phyloP scores from a whole-genome alignment of 2,113 vertebrate genomes.

The Takifugu flavidus region DNA sequence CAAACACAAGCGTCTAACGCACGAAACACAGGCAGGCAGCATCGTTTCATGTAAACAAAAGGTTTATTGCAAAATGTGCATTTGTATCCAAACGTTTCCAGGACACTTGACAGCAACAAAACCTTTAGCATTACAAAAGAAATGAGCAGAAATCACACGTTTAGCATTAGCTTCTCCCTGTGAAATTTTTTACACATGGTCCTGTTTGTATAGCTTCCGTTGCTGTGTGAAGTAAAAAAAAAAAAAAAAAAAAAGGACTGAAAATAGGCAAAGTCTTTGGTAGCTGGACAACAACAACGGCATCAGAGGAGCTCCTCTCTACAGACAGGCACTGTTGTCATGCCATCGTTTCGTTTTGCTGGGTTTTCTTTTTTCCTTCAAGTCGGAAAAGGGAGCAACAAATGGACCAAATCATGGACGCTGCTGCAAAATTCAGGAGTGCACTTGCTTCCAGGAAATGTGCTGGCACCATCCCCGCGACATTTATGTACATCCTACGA shows the following conservation, averaged over 20 bases:
- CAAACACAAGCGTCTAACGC: not conserved
- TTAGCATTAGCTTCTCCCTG: conserved; percentile 65
- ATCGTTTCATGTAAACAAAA: conserved; percentile 74
- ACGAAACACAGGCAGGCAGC: conserved; percentile 9
- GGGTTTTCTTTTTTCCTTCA: conserved; percentile 3
- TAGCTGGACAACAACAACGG: conserved; percentile 63
- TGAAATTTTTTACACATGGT: conserved; percentile 70
- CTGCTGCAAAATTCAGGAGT: conserved; percentile 57
- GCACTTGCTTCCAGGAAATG: conserved; percentile 52
- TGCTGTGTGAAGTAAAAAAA: conserved; percentile 27
- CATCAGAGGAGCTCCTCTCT: conserved; percentile 52
- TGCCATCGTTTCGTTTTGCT: conserved; percentile 51
- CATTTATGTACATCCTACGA: conserved; percentile 50
- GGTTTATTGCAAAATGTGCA: conserved; percentile 83
- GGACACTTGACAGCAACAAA: conserved; percentile 76
- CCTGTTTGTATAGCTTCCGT: conserved; percentile 58
- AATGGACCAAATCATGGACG: conserved; percentile 22
- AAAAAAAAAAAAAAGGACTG: conserved; percentile 25
- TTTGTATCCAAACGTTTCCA: conserved; percentile 72
- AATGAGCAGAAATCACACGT: conserved; percentile 15
- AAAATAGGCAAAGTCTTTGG: conserved; percentile 70
- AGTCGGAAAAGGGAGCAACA: conserved; percentile 47
- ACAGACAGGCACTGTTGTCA: conserved; percentile 67
- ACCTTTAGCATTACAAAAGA: conserved; percentile 68
- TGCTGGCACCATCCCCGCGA: conserved; percentile 26